Conservation (phyloP, 1,140 invertebrate species). For the Pogonus chalceus region DNA sequence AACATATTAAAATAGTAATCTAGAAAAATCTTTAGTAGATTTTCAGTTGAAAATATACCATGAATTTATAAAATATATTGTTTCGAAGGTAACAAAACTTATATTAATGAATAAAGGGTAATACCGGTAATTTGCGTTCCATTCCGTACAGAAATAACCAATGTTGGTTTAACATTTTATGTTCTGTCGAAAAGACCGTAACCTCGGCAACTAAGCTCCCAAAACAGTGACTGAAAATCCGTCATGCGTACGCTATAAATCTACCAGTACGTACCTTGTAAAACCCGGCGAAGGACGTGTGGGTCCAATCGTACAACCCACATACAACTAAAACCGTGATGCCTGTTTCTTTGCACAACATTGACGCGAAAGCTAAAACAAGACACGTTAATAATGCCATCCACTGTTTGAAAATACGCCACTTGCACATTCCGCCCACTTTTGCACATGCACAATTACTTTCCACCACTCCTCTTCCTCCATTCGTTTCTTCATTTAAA, state of each 20-base stretch:
- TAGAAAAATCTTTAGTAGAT: too few relatives aligned
- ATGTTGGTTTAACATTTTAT: too few relatives aligned
- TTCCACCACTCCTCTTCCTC: background rate
- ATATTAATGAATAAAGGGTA: too few relatives aligned
- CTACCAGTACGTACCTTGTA: constrained; percentile 16
- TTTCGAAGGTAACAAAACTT: too few relatives aligned
- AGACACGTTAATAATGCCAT: constrained; percentile 41
- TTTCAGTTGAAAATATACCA: too few relatives aligned
- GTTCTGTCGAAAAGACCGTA: too few relatives aligned
- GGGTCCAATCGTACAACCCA: constrained; percentile 59
- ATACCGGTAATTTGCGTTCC: too few relatives aligned
- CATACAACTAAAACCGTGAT: constrained; percentile 84
- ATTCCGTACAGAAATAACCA: too few relatives aligned
- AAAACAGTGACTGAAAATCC: background rate
- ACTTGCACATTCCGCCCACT: background rate
- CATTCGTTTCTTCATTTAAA: background rate
- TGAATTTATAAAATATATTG: too few relatives aligned
- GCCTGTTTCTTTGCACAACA: constrained; percentile 85
- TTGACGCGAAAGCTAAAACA: constrained; percentile 53
- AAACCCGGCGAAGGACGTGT: constrained; percentile 9
- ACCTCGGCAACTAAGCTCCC: too few relatives aligned
- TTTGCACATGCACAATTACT: background rate
- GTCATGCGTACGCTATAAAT: background rate
- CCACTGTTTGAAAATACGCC: constrained; percentile 41
- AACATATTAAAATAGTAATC: background rate